Conservation (phyloP, 2,797 vertebrate genomes). For the Varecia variegata region DNA sequence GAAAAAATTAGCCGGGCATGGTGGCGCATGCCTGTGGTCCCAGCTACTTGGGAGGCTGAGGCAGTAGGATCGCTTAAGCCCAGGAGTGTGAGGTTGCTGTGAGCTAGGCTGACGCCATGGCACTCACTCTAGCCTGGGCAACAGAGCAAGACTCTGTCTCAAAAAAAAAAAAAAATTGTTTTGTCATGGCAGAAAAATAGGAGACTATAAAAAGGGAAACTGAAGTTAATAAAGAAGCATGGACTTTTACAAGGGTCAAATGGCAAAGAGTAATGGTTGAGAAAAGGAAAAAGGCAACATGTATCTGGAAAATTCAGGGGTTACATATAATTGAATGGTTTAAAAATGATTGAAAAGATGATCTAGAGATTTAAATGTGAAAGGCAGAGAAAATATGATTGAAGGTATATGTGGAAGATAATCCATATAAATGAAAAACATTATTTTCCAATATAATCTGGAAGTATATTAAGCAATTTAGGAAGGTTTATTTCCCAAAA, state of each 20-base stretch:
- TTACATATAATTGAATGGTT: background rate
- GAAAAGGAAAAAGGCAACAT: background rate
- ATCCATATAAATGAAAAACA: background rate
- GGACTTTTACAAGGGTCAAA: background rate
- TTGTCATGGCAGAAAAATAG: background rate
- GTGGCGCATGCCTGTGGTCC: no score
- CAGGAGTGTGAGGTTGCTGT: no score
- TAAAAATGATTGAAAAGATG: background rate
- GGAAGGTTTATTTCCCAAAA: background rate
- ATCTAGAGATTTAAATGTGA: background rate
- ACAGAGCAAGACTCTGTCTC: no score
- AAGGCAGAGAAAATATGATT: background rate
- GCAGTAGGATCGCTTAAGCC: no score
- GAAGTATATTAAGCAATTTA: background rate
- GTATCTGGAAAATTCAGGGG: background rate
- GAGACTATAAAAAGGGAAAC: background rate
- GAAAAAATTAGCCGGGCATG: no score
- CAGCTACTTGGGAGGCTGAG: no score
- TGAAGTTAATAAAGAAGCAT: background rate
- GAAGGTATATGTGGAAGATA: background rate
- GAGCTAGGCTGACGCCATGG: no score
- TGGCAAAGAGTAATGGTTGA: background rate
- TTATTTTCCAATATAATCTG: background rate
- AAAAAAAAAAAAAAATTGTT: no score
- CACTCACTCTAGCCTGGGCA: no score